A percentile compares a stretch with the other conserved stretches of the same genome.
phyloP scores from a whole-genome alignment of 2,113 vertebrate genomes.

The Thalassoma bifasciatum region DNA sequence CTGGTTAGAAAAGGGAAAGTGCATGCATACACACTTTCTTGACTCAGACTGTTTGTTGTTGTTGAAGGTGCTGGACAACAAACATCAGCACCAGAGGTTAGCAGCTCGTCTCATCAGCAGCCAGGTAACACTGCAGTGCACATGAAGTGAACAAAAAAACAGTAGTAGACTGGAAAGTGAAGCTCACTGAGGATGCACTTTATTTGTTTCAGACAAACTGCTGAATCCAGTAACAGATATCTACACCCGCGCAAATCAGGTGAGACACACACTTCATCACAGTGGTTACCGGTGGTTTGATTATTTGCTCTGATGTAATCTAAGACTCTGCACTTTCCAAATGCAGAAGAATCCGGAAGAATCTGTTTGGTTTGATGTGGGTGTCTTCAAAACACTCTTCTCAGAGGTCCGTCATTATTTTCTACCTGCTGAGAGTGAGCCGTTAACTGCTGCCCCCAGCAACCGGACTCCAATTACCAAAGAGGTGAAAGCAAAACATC shows the following conservation, averaged over 20 bases:
- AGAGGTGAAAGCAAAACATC: constrained; percentile 60
- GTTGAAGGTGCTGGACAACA: constrained; percentile 42
- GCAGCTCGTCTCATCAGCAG: constrained; percentile 35
- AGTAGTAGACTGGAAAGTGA: neutral
- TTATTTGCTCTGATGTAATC: neutral
- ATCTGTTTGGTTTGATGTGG: constrained; percentile 91
- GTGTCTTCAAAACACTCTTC: constrained; percentile 92
- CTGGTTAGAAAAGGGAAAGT: too few relatives aligned
- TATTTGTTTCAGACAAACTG: constrained; percentile 18
- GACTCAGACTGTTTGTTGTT: neutral
- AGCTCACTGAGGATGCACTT: neutral
- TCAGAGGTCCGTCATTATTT: constrained; percentile 93
- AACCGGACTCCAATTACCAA: constrained; percentile 23
- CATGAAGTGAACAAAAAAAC: neutral
- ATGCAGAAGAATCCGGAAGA: constrained; percentile 33
- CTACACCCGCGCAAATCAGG: constrained; percentile 40
- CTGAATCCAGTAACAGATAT: neutral
- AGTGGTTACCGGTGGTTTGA: fast-evolving
- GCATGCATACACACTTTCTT: too few relatives aligned
- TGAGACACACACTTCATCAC: constrained; percentile 4
- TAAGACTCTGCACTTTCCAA: neutral
- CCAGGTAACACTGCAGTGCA: constrained; percentile 33
- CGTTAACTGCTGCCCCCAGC: constrained; percentile 40
- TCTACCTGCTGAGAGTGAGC: constrained; percentile 83
- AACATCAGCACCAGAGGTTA: neutral